phyloP scores from a whole-genome alignment of 2,113 vertebrate species.

The Mormyrus lacerda region DNA sequence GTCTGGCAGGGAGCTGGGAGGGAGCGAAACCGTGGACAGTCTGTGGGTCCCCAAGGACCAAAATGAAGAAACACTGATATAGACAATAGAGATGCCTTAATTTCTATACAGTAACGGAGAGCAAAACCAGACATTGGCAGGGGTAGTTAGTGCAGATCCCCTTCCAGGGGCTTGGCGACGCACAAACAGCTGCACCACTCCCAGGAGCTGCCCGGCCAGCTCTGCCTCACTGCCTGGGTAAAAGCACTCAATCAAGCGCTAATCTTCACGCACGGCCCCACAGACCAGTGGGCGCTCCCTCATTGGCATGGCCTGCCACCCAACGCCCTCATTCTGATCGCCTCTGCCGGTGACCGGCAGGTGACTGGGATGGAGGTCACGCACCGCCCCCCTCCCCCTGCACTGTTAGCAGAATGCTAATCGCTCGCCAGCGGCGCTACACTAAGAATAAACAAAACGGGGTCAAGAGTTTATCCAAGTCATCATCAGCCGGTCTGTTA shows the following conservation, averaged over 20 bases:
- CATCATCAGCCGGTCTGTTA: not conserved
- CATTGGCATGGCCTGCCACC: not conserved
- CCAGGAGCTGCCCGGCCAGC: not conserved
- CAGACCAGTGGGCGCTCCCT: not conserved
- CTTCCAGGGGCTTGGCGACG: not conserved
- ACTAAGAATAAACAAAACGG: not conserved
- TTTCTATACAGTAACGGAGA: not conserved
- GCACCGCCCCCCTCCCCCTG: not conserved
- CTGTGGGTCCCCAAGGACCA: not conserved
- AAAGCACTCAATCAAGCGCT: not conserved
- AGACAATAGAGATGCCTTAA: not conserved
- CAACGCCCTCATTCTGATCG: not conserved
- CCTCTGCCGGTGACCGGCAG: not conserved
- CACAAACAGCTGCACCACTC: not conserved
- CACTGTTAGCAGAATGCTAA: not conserved
- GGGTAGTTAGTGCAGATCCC: not conserved
- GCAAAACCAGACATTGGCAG: not conserved
- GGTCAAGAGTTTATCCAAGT: not conserved
- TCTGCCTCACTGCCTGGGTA: not conserved
- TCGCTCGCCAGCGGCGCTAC: not conserved
- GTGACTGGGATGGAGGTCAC: not conserved
- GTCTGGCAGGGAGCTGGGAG: not conserved
- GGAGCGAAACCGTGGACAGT: not conserved
- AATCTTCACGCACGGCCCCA: not conserved
- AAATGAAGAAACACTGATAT: not conserved